phyloP scores from a whole-genome alignment of 2,797 vertebrate genomes.

The Kryptolebias ocellatus region DNA sequence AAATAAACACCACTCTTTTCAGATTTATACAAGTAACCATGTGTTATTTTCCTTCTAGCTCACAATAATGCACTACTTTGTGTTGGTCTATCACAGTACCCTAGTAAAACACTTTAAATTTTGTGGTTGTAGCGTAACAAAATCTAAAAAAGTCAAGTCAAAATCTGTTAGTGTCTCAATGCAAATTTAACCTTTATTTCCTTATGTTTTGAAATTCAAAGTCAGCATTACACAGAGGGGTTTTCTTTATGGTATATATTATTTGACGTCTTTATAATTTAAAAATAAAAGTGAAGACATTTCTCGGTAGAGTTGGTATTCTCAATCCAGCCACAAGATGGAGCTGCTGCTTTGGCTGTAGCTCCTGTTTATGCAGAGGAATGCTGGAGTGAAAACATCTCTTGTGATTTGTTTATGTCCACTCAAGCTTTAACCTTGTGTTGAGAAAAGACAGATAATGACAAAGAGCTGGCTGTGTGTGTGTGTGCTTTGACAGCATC shows the following conservation, averaged over 20 bases:
- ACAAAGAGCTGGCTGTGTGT: not conserved
- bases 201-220: too few relatives aligned
- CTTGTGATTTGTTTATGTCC: conserved; percentile 42
- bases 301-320: conserved; percentile 28
- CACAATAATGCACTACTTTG: too few relatives aligned
- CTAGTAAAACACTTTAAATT: too few relatives aligned
- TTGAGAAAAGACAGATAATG: conserved; percentile 26
- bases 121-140: too few relatives aligned
- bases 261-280: conserved; percentile 14
- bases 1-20: too few relatives aligned
- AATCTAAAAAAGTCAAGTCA: too few relatives aligned
- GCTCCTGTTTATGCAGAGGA: conserved; percentile 10
- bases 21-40: too few relatives aligned
- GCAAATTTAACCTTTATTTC: too few relatives aligned
- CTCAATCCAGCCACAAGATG: conserved; percentile 69
- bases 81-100: too few relatives aligned
- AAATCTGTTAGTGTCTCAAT: too few relatives aligned
- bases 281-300: conserved; percentile 3
- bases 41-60: too few relatives aligned
- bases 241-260: conserved; percentile 9
- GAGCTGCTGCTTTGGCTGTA: conserved; percentile 62
- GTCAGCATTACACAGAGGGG: too few relatives aligned
- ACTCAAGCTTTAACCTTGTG: conserved; percentile 26
- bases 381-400: conserved; percentile 40
- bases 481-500: conserved; percentile 27